Percentiles rank a stretch among this genome's conserved stretches.
Conservation (phyloP, 2,888 invertebrate genomes). For the Sesia apiformis region DNA sequence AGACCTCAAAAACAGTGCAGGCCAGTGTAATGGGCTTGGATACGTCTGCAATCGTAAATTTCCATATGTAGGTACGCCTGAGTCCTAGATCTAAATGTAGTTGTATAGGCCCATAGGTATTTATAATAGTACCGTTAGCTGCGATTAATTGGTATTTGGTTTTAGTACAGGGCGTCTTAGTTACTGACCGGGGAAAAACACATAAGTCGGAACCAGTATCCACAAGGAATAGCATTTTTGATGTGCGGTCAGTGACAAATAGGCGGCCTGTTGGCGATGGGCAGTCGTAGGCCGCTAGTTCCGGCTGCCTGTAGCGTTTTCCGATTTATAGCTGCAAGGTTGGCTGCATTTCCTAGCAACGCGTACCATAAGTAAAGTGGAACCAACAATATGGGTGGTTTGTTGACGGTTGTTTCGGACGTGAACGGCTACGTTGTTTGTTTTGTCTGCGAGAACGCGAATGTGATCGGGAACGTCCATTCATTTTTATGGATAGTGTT, state of each 20-base stretch:
- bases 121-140: constrained; percentile 25
- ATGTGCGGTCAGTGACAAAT: constrained; percentile 15
- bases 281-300: constrained; percentile 19
- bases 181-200: constrained; percentile 12
- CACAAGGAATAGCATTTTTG: constrained; percentile 14
- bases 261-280: constrained; percentile 12
- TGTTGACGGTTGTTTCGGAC: not conserved
- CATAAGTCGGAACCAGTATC: too few relatives aligned
- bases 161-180: constrained; percentile 5
- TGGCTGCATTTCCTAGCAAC: constrained; percentile 9
- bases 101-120: constrained; percentile 10
- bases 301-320: constrained; percentile 16
- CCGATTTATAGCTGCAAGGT: constrained; percentile 14
- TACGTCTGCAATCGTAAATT: constrained; percentile 27
- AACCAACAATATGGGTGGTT: constrained; percentile 9
- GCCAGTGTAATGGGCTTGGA: constrained; percentile 29
- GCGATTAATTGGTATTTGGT: constrained; percentile 21
- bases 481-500: too few relatives aligned
- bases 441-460: too few relatives aligned
- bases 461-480: too few relatives aligned
- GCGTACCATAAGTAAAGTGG: constrained; percentile 8
- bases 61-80: constrained; percentile 18
- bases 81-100: constrained; percentile 10
- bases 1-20: too few relatives aligned
- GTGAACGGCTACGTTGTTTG: too few relatives aligned